These are phyloP conservation scores for Geococcyx californianus DNA, from an alignment of 2,113 vertebrate genomes.

Conservation along the genomic window DNA sequence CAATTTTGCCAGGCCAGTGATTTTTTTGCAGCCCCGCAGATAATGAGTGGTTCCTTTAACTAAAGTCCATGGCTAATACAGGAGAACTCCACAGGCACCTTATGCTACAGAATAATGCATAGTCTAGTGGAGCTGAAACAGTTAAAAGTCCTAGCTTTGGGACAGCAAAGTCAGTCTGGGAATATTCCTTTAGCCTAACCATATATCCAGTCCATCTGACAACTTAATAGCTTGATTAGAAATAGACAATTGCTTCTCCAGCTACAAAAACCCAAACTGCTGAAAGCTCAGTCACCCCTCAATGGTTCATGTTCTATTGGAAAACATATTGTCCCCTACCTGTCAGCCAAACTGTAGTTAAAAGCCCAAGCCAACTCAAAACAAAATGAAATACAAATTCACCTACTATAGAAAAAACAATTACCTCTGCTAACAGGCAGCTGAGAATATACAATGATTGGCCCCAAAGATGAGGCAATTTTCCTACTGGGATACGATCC, in stretches of 20 bases:
- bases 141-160: neutral
- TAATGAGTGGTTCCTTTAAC: neutral
- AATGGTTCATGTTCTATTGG: neutral
- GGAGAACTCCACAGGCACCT: neutral
- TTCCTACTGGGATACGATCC: conserved; percentile 87
- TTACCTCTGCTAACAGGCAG: conserved; percentile 91
- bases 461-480: conserved; percentile 97
- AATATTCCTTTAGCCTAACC: neutral
- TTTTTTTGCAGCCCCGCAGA: neutral
- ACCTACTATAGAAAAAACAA: neutral
- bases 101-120: neutral
- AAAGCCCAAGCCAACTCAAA: neutral
- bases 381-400: neutral
- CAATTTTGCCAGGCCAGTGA: neutral
- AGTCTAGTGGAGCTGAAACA: neutral
- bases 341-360: neutral
- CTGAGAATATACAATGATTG: conserved; percentile 94
- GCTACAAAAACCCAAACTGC: neutral
- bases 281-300: neutral
- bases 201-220: neutral
- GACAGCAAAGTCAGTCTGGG: neutral
- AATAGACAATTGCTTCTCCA: neutral
- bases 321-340: neutral
- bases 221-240: neutral
- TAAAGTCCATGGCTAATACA: accelerated